A percentile compares a stretch with the other conserved stretches of the same genome.
Conservation (phyloP, 1,140 invertebrate genomes). For the Sycobia sp. region DNA sequence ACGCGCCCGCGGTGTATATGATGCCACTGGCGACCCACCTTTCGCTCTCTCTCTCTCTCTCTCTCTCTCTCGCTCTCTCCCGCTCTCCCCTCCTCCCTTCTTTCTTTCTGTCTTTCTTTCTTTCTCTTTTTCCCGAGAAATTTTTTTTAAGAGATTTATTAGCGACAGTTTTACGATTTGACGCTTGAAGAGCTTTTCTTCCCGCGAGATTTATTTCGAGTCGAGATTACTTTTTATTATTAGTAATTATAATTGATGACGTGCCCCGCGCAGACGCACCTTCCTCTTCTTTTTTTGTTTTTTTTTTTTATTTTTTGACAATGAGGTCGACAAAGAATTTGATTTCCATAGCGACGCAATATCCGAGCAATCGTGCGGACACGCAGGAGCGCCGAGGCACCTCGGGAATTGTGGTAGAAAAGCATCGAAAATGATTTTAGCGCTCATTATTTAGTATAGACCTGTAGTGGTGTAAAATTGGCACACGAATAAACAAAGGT, state of each 20-base stretch:
- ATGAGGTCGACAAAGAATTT: neutral
- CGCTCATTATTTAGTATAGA: too few species aligned
- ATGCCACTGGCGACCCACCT: too few species aligned
- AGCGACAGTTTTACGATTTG: constrained; percentile 38
- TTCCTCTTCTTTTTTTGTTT: too few species aligned
- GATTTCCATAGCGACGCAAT: neutral
- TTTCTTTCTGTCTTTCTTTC: constrained; percentile 1
- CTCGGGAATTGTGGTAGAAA: too few species aligned
- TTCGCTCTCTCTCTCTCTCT: neutral
- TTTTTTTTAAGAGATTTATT: constrained; percentile 35
- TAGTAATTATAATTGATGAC: constrained; percentile 35
- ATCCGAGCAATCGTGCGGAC: too few species aligned
- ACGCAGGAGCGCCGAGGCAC: too few species aligned
- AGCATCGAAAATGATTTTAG: too few species aligned
- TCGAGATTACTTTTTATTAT: constrained; percentile 35
- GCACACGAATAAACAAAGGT: too few species aligned
- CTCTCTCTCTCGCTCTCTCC: neutral
- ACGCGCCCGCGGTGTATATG: too few species aligned
- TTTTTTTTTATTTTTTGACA: neutral
- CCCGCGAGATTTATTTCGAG: constrained; percentile 31
- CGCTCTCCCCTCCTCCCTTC: neutral
- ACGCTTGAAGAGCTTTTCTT: constrained; percentile 37
- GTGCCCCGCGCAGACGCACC: neutral
- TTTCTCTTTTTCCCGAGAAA: constrained; percentile 19
- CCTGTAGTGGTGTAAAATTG: too few species aligned